Evolutionary conservation across 2,113 vertebrate species (phyloP), one percentile per base, ranked within the genome.

Genomic region (Dendropsophus ebraccatus): DNA sequence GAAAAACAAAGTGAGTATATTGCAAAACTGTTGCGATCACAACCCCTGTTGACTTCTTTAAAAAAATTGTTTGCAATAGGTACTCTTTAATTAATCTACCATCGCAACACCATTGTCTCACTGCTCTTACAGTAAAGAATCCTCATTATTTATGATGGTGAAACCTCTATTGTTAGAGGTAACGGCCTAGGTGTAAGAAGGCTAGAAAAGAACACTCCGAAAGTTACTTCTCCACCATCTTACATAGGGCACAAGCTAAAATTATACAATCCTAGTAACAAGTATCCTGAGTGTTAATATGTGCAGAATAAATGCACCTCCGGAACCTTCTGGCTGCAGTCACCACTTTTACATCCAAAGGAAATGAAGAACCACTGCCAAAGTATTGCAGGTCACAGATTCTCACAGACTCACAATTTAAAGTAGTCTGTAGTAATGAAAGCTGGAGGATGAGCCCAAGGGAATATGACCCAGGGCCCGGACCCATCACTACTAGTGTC

Each of bases 351-450:
- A 47, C 17, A n/a, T 70, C 67, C 65, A 83, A 74, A 74, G 50
- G 32, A 83, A 83, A 83, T 32, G 69, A 49, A 83, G 30, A 74
- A 72, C 41, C 69, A 6, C 28, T 82, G 81, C 82, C 69, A 74
- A 83, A 32, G 32, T 74, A 56, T 83, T 74, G 74, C 14, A 35
- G 65, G 56, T 47, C 73, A 30, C 52, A 41, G 13, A 58, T 32
- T 74, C 82, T 60, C 82, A 70, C 62, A 56, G 82, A 19, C 28
- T 73, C 67, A 25, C 49, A 16, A n/a, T 28, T 52, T 8, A 49
- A 56, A 45, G 25, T 37, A 37, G 60, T 30, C 19, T 41, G 32
- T 41, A 70, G 28, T n/a, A 17, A 69, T 19, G 65, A 35, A 32
- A 69, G 6, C 7, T 41, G 21, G 32, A 70, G 16, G 32, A 37